Evolutionary conservation across 2,888 invertebrate species (phyloP), one percentile per base, ranked within the genome.

Genomic region (Drosophila hawaiiensis): DNA sequence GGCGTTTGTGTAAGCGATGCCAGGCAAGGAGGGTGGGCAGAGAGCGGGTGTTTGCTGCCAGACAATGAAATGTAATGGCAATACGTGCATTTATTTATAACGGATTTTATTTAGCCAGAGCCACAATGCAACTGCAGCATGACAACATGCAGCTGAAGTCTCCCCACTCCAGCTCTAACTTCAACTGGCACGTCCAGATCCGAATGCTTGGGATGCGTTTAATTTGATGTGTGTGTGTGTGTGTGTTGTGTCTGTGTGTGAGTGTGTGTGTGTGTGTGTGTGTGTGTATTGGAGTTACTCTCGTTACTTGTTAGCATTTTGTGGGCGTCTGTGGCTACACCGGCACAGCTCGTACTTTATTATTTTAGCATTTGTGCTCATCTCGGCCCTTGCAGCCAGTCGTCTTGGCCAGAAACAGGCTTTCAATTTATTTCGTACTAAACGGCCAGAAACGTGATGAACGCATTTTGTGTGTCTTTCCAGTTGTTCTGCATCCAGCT

Each of bases 41-140:
- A 37, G 49, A n/a, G 43, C 14, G 64, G 63, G 43, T 43, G 31
- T 39, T 39, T 59, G 68, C 67, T 49, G 72, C 52, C 77, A 65
- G 84, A 83, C 83, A 83, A 83, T 83, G 82, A 84, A 83, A 78
- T 83, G 83, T 82, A 84, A 88, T 88, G 88, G 88, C 79, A 83
- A 82, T 79, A 84, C 85, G 85, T 80, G 85, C 88, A 84, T 84
- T 88, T 84, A 85, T 88, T 84, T 84, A 85, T 84, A 88, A 84
- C 83, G 83, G 85, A 79, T 63, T 79, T 74, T 67, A 53, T 43
- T 56, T 47, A 59, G 62, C 62, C 61, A 68, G 37, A 33, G 53
- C 55, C 28, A 41, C 68, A 77, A 70, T 68, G 73, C 73, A 67
- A 47, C 54, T 77, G 71, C 76, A 76, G 66, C 59, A 68, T 68